phyloP scores from a whole-genome alignment of 2,113 vertebrate species.

The Oriolus oriolus region DNA sequence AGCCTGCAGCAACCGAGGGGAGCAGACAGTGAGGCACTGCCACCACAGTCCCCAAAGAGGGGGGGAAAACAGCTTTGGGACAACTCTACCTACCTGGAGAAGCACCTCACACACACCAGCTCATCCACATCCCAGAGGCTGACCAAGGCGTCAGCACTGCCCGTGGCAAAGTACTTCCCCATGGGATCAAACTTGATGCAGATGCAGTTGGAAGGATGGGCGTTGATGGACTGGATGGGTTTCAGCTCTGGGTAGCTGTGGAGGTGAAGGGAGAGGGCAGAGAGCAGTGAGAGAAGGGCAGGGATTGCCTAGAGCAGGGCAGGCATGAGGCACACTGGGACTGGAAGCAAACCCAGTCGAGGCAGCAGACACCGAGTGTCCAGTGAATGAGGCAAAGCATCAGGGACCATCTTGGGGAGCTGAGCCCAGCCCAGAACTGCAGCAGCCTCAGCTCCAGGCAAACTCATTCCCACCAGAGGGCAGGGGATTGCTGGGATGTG shows the following conservation, averaged over 20 bases:
- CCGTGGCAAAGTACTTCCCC: constrained; percentile 95
- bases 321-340: neutral
- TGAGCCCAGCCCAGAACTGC: neutral
- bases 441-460: neutral
- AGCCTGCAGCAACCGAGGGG: constrained; percentile 68
- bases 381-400: neutral
- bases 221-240: constrained; percentile 97
- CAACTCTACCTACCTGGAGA: constrained; percentile 82
- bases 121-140: constrained; percentile 97
- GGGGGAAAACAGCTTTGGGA: neutral
- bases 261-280: neutral
- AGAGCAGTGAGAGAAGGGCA: neutral
- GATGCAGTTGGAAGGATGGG: constrained; percentile 98
- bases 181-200: constrained; percentile 98
- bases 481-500: neutral
- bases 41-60: rapidly evolving
- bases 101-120: constrained; percentile 94
- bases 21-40: neutral
- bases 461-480: neutral
- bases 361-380: neutral
- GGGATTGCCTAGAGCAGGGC: neutral
- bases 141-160: constrained; percentile 93
- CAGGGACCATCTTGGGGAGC: rapidly evolving
- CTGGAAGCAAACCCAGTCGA: neutral
- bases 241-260: constrained; percentile 94